Evolutionary conservation across 2,113 vertebrate genomes (phyloP), one percentile per base, ranked within the genome.

Genomic region (Thamnophis sirtalis): DNA sequence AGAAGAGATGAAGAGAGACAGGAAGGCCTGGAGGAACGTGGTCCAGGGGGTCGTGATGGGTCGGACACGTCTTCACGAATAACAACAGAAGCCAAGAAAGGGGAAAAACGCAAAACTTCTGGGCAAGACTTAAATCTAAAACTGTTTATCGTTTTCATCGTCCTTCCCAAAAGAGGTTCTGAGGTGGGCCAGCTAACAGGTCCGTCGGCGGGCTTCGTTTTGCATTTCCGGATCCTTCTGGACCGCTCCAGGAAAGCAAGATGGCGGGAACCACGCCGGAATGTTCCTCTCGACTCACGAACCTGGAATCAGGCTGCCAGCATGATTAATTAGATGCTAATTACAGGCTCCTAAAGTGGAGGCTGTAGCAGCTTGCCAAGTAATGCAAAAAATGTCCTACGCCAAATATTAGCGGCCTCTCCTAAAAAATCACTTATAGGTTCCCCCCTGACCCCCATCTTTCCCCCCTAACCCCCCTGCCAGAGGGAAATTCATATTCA

Each of bases 251-350:
- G 68, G 68, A 80, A 38, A 8, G 33, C 33, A 19, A 80, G 15
- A 19, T 33, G n/a, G 28, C 3, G 5, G 63, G 63, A 17, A 33
- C 6, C 33, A 33, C 2, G 5, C 33, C 8, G 68, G 17, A 7
- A 48, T 43, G 13, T 3, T 3, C 24, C 85, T 51, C 54, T 56
- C 9, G 21, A 21, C 15, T 93, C 86, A 88, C n/a, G 43, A 50
- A 86, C 24, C 22, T 88, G 92, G 89, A 84, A 17, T 9, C 53
- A 24, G 3, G 54, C 63, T 60, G 84, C 89, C 90, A 51, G 86
- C n/a, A 5, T 50, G 54, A 91, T 91, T 93, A 91, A 93, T 88
- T 88, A 93, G 86, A 43, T n/a, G 89, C 86, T 93, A 93, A 93
- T 93, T 93, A 93, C 85, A 93, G 92, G 53, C 86, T 93, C 92